Base-by-base conservation (phyloP, 2,888 invertebrate species). In the Drosophila buzzatii region DNA sequence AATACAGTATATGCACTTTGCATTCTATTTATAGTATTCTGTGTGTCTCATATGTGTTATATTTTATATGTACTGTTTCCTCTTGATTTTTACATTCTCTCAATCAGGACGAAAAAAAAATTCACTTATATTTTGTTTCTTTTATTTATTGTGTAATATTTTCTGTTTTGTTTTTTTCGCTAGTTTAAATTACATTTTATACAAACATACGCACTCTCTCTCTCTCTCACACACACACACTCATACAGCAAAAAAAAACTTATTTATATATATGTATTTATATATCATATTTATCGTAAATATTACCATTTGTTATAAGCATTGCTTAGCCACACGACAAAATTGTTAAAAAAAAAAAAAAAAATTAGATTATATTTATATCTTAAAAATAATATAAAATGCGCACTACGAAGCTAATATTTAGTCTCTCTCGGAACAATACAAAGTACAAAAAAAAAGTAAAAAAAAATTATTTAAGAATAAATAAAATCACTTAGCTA, bases 151-250 rank as follows among this genome's bases (percentile, higher is more conserved):
- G 27, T n/a, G 9, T 47, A 2, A 33, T 20, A 35, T 35, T 55
- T 27, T 53, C 14, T 33, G 41, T 16, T n/a, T 27, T 45, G 27
- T 14, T 35, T 65, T 55, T 68, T 89, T 71, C 73, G 79, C 90
- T 85, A 89, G 74, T 82, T 89, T 85, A 77, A 89, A 88, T 85
- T 85, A 90, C 90, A 85, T 85, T 90, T 85, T 85, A 79, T 87
- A 85, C 76, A 76, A 45, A 55, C 61, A 59, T 70, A 66, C 84
- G 12, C 63, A 23, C 64, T 33, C 63, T 12, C 55, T 35, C 45
- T 27, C 63, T 45, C 63, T 45, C 69, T 37, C 16, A 8, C 37
- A 23, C 61, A 23, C 59, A 16, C 72, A 33, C 64, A 47, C 61
- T 64, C 68, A 63, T 37, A 18, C 74, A 31, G 47, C 51, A 57